Evolutionary conservation across 2,888 invertebrate genomes (phyloP).

Genomic region (Ophioninae sp.): DNA sequence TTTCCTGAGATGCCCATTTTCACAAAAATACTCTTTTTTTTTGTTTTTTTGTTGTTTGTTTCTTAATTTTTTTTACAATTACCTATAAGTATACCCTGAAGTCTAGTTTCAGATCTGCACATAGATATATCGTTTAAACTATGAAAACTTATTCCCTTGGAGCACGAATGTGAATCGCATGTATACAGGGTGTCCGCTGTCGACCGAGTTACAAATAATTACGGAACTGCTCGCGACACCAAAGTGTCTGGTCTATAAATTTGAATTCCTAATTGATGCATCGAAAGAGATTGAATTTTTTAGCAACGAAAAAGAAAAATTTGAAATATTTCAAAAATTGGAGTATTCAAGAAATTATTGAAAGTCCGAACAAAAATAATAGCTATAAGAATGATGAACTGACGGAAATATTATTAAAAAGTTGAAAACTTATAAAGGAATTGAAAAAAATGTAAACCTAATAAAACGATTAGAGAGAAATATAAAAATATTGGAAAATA

Average conservation of each 20-base stretch:
- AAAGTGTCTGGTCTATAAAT: background rate
- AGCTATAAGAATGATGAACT: too few species aligned
- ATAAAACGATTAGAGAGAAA: too few species aligned
- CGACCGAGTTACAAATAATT: background rate
- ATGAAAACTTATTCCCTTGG: constrained; percentile 43
- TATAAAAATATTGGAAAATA: too few species aligned
- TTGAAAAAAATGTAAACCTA: too few species aligned
- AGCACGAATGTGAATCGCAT: constrained; percentile 2
- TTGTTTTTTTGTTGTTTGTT: constrained; percentile 28
- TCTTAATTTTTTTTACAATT: constrained; percentile 35
- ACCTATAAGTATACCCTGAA: constrained; percentile 54
- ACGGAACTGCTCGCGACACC: background rate
- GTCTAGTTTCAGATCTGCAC: constrained; percentile 43
- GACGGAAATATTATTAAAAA: too few species aligned
- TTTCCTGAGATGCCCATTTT: constrained; percentile 62
- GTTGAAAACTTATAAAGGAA: too few species aligned
- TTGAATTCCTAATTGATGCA: too few species aligned
- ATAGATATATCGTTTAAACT: constrained; percentile 40
- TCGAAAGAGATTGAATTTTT: too few species aligned
- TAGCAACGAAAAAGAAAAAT: too few species aligned
- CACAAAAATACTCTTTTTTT: constrained; percentile 69
- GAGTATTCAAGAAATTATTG: too few species aligned
- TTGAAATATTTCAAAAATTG: too few species aligned
- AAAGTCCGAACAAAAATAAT: too few species aligned
- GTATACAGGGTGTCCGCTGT: background rate